Conservation (phyloP, 2,888 invertebrate genomes). For the Chymomyza caudatula region DNA sequence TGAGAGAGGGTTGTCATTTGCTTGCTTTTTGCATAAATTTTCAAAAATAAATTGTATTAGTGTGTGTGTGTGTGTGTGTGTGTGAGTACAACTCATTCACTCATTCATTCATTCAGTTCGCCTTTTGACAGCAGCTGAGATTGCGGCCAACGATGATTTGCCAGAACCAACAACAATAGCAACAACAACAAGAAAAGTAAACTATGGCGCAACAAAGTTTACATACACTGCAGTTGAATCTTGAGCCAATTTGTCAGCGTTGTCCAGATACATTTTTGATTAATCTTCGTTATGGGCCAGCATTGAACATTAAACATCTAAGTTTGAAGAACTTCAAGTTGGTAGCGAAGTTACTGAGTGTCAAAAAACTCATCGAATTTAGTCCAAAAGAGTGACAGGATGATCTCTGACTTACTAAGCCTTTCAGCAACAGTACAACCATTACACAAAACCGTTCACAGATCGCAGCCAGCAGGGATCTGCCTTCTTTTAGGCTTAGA, state of each 20-base stretch:
- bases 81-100: constrained; percentile 24
- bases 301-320: too few relatives aligned
- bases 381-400: too few relatives aligned
- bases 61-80: constrained; percentile 1
- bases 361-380: too few relatives aligned
- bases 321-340: too few relatives aligned
- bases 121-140: constrained; percentile 64
- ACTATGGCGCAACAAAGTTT: background rate
- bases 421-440: too few relatives aligned
- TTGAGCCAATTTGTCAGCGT: background rate
- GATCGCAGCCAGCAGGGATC: too few relatives aligned
- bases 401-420: too few relatives aligned
- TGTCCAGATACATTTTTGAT: background rate
- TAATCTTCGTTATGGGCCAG: too few relatives aligned
- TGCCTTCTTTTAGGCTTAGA: too few relatives aligned
- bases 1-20: constrained; percentile 21
- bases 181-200: background rate
- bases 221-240: background rate
- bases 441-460: too few relatives aligned
- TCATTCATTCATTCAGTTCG: constrained; percentile 36
- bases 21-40: constrained; percentile 55
- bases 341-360: too few relatives aligned
- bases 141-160: constrained; percentile 55
- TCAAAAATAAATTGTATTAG: constrained; percentile 35
- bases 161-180: constrained; percentile 35